Evolutionary conservation across 2,888 invertebrate species (phyloP), one percentile per base, ranked within the genome.

Genomic region (Pecten maximus): DNA sequence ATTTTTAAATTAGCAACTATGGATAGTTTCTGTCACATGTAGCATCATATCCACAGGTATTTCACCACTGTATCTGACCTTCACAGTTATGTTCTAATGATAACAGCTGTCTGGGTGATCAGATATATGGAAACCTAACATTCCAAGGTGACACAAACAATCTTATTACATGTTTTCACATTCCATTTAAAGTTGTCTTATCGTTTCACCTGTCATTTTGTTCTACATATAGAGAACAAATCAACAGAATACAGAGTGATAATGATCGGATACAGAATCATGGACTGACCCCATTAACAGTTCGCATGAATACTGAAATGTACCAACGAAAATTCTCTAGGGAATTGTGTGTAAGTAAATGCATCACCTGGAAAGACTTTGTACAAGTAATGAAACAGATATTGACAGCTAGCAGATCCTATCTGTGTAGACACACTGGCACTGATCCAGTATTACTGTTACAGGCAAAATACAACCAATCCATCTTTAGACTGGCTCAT

Each of bases 321-420:
- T 74, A 35, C 8, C 28, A 28, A 74, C 19, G 35, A 28, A 35
- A 28, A 74, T 74, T 74, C 74, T 74, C 74, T 74, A 74, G 74
- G 74, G 74, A 74, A 74, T 28, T 28, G 35, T 35, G 8, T 28
- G 74, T 74, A 74, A 74, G 74, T 74, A 74, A 74, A 74, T 74
- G 74, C 74, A 12, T 74, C 74, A 74, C 74, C 74, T 74, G 35
- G 74, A 74, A 74, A 74, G 74, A 74, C 35, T 74, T 74, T 4
- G 74, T 74, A 74, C 74, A 74, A 74, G 74, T 74, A 74, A 74
- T 74, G 74, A 74, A 74, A 28, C 74, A 74, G 74, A 74, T 74
- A 74, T 74, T 74, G 74, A 74, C 74, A 74, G 74, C 74, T 35
- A 74, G 74, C 35, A 74, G 74, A 74, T 74, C 74, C 74, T 74